Conservation (phyloP, 2,888 invertebrate species). For the Cephonodes hylas region DNA sequence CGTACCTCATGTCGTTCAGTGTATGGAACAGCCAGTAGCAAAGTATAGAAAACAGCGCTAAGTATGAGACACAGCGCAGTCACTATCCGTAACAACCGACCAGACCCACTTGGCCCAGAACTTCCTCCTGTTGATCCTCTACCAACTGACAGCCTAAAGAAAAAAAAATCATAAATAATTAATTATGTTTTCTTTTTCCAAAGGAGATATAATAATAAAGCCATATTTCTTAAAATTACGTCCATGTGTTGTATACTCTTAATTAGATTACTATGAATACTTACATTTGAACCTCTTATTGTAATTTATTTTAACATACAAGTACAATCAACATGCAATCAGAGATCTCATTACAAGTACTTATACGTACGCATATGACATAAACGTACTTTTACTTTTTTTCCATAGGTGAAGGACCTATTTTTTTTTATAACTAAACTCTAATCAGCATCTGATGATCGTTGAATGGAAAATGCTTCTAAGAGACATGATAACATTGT, state of each 20-base stretch:
- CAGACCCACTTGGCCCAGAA: constrained; percentile 75
- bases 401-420: too few species aligned
- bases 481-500: background rate
- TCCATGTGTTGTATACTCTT: too few species aligned
- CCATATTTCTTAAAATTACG: too few species aligned
- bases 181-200: background rate
- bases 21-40: constrained; percentile 84
- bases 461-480: background rate
- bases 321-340: too few species aligned
- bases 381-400: too few species aligned
- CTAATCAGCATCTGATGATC: too few species aligned
- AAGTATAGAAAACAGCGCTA: constrained; percentile 85
- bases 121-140: constrained; percentile 74
- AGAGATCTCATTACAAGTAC: too few species aligned
- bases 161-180: background rate
- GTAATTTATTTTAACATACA: too few species aligned
- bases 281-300: too few species aligned
- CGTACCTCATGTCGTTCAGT: constrained; percentile 81
- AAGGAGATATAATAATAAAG: background rate
- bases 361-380: too few species aligned
- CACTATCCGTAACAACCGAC: constrained; percentile 84
- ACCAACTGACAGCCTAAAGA: constrained; percentile 67
- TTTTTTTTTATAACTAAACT: too few species aligned
- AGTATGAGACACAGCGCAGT: constrained; percentile 85
- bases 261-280: too few species aligned